Evolutionary conservation across 1,140 invertebrate genomes (phyloP).

Genomic region (Helicoverpa armigera): DNA sequence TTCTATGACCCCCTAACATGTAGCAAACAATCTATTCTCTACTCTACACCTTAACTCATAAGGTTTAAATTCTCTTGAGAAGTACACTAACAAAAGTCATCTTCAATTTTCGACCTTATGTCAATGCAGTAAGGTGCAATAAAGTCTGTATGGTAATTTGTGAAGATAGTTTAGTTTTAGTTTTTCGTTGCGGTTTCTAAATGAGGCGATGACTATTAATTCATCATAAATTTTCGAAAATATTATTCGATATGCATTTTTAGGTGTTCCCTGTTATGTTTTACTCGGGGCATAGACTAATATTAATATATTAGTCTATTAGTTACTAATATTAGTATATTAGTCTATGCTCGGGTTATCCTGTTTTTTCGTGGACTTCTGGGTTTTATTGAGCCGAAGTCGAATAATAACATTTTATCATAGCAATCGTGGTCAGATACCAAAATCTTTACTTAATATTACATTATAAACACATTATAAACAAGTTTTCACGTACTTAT

Average conservation of each 20-base stretch:
- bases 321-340: too few relatives aligned
- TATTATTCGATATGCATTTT: conserved; percentile 11
- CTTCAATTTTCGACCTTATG: neutral
- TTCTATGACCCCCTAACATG: neutral
- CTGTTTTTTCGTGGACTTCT: too few relatives aligned
- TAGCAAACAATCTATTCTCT: neutral
- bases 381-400: too few relatives aligned
- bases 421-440: too few relatives aligned
- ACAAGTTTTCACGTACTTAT: too few relatives aligned
- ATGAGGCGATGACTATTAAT: conserved; percentile 21
- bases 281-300: too few relatives aligned
- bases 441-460: too few relatives aligned
- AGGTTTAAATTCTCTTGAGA: neutral
- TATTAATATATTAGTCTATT: too few relatives aligned
- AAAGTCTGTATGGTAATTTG: neutral
- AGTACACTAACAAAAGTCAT: too few relatives aligned
- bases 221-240: conserved; percentile 14
- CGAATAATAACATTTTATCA: too few relatives aligned
- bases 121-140: neutral
- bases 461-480: too few relatives aligned
- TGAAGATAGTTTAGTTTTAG: neutral
- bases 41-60: neutral
- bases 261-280: neutral
- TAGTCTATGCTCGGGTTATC: too few relatives aligned
- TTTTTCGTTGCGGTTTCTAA: conserved; percentile 23